Conservation (phyloP, 2,113 vertebrate species). For the Chaetura pelagica region DNA sequence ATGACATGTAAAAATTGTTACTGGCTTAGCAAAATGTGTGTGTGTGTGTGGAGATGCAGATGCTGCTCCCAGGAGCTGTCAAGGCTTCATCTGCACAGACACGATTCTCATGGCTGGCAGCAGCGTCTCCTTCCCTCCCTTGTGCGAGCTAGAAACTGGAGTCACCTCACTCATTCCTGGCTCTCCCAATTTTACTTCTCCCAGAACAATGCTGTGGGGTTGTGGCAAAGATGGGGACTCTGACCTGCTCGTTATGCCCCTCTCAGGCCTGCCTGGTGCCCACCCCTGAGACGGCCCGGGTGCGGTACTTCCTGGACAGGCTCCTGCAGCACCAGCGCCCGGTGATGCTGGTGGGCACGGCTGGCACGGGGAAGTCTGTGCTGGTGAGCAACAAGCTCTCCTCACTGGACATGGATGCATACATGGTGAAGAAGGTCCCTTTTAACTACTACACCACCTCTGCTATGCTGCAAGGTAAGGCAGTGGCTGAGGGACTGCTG, state of each 20-base stretch:
- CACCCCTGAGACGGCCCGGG: slow-evolving; percentile 85
- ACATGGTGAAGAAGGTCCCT: slow-evolving; percentile 87
- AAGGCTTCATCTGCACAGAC: not conserved
- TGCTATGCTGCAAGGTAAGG: slow-evolving; percentile 92
- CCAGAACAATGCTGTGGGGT: not conserved
- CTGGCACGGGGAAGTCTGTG: slow-evolving; percentile 91
- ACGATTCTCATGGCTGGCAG: not conserved
- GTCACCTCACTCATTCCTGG: not conserved
- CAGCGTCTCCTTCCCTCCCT: fast-evolving
- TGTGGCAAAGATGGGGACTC: not conserved
- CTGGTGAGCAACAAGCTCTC: slow-evolving; percentile 87
- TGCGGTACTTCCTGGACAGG: slow-evolving; percentile 88
- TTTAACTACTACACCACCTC: slow-evolving; percentile 97
- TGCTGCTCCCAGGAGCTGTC: not conserved
- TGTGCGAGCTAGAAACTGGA: not conserved
- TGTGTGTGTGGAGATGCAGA: too few species aligned
- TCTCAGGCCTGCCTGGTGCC: slow-evolving; percentile 91
- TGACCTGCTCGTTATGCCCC: not conserved
- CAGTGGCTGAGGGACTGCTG: fast-evolving
- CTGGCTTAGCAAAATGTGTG: not conserved
- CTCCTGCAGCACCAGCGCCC: slow-evolving; percentile 83
- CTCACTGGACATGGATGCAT: slow-evolving; percentile 80
- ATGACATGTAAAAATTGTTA: not conserved
- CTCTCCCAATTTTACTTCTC: not conserved
- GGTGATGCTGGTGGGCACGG: slow-evolving; percentile 90